Percentiles rank a stretch among this genome's conserved stretches.
phyloP scores from a whole-genome alignment of 2,113 vertebrate species.

The Rhinoderma darwinii region DNA sequence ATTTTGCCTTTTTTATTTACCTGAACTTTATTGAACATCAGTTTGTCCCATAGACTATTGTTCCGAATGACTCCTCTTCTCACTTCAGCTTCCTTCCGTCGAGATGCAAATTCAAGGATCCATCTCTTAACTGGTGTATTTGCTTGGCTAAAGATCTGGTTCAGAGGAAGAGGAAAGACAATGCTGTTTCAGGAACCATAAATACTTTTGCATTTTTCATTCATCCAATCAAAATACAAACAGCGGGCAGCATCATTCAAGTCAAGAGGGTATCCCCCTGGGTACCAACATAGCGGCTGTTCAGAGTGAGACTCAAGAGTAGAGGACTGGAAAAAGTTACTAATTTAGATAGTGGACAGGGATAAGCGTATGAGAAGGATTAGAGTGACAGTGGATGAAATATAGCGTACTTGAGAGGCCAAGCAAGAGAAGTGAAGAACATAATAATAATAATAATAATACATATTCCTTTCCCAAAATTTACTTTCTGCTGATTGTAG shows the following conservation, averaged over 20 bases:
- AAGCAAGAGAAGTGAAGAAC: too few relatives aligned
- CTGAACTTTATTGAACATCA: constrained; percentile 83
- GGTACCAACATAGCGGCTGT: too few relatives aligned
- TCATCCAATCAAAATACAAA: neutral
- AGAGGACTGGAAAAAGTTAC: too few relatives aligned
- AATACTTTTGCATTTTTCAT: neutral
- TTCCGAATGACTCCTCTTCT: constrained; percentile 78
- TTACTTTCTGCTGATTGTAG: too few relatives aligned
- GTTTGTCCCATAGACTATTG: constrained; percentile 80
- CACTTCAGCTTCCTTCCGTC: constrained; percentile 78
- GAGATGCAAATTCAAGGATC: constrained; percentile 79
- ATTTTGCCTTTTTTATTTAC: constrained; percentile 63
- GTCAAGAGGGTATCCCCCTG: too few relatives aligned
- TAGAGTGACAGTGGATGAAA: too few relatives aligned
- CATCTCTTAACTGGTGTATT: constrained; percentile 78
- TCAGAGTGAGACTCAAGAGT: too few relatives aligned
- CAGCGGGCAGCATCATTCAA: neutral
- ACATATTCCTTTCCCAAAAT: too few relatives aligned
- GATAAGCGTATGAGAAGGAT: too few relatives aligned
- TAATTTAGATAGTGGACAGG: too few relatives aligned
- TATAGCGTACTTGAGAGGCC: too few relatives aligned
- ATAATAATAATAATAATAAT: too few relatives aligned
- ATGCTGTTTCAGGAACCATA: neutral
- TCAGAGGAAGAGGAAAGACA: neutral
- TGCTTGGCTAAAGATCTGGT: constrained; percentile 81